These are phyloP conservation scores for Megaptera novaeangliae DNA, from an alignment of 2,113 vertebrate species.

Conservation along the genomic window DNA sequence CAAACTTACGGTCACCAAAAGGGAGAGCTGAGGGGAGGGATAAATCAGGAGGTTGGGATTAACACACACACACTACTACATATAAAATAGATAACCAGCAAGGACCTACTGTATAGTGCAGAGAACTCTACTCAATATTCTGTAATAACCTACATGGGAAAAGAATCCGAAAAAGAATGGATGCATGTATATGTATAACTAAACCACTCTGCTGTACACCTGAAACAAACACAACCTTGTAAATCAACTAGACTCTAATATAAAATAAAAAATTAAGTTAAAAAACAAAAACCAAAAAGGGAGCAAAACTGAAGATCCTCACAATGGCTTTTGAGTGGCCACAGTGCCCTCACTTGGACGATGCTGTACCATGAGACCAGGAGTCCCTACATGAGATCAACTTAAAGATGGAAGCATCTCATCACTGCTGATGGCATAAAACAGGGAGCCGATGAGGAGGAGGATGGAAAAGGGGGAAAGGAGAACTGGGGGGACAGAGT, in stretches of 20 bases:
- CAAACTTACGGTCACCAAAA: no score
- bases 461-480: accelerated
- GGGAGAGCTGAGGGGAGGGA: neutral
- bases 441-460: neutral
- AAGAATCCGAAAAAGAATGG: neutral
- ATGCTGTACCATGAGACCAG: neutral
- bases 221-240: neutral
- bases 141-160: neutral
- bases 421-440: no score
- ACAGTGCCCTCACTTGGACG: neutral
- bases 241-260: neutral
- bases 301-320: conserved; percentile 28
- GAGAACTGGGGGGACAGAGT: accelerated
- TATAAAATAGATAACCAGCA: neutral
- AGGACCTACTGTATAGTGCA: neutral
- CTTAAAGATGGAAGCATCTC: accelerated
- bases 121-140: neutral
- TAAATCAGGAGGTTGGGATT: neutral
- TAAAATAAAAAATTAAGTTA: neutral
- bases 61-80: neutral
- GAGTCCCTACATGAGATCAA: neutral
- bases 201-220: neutral
- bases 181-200: neutral
- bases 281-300: neutral
- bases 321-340: accelerated